These are phyloP conservation scores for Branchinecta lindahli DNA, from an alignment of 1,140 invertebrate species.

Conservation along the genomic window DNA sequence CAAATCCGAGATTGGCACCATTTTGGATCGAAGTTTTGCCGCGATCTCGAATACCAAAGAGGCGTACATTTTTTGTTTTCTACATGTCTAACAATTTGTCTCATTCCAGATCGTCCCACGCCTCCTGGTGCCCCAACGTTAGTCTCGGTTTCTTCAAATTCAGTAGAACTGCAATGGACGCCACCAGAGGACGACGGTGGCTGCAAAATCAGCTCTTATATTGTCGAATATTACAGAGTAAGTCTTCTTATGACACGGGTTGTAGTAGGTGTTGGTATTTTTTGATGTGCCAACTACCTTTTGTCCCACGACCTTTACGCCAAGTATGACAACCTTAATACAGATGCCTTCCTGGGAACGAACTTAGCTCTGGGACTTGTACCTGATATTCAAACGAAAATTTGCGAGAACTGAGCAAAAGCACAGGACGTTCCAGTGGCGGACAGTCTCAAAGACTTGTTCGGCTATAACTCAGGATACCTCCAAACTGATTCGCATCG, in stretches of 20 bases:
- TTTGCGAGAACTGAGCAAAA: no score
- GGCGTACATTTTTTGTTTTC: no score
- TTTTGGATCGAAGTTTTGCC: no score
- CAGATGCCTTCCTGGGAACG: neutral
- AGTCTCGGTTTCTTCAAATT: conserved; percentile 52
- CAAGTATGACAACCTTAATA: neutral
- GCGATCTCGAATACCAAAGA: no score
- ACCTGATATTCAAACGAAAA: no score
- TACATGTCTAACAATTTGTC: neutral
- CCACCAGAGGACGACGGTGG: conserved; percentile 82
- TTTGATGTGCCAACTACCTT: neutral
- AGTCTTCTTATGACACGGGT: conserved; percentile 21
- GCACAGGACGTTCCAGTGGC: no score
- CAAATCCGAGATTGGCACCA: no score
- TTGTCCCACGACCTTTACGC: neutral
- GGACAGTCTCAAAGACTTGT: no score
- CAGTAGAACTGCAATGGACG: conserved; percentile 73
- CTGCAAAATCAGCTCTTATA: conserved; percentile 76
- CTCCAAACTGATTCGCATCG: no score
- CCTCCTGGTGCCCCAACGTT: conserved; percentile 64
- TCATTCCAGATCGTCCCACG: conserved; percentile 51
- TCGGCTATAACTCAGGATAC: no score
- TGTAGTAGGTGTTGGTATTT: neutral
- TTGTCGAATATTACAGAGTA: conserved; percentile 78
- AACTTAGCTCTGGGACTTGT: no score